phyloP scores from a whole-genome alignment of 2,113 vertebrate genomes.

The Lepisosteus osseus region DNA sequence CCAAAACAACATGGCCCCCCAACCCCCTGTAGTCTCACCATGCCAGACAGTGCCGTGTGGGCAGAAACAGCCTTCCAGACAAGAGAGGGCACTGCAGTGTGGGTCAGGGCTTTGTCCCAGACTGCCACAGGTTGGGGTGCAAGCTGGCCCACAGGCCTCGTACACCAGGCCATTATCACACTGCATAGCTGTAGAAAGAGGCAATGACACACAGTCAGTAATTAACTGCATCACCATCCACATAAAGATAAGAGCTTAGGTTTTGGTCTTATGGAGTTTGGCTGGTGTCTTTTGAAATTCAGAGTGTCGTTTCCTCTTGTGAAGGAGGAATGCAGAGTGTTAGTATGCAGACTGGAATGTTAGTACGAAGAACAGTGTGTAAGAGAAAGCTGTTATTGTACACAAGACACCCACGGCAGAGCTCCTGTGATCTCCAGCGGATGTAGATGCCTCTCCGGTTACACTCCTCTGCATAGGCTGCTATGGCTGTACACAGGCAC shows the following conservation, averaged over 20 bases:
- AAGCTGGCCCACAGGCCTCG: conserved; percentile 75
- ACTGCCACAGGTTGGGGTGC: conserved; percentile 64
- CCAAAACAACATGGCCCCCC: too few species aligned
- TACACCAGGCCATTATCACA: conserved; percentile 81
- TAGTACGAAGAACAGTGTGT: not conserved
- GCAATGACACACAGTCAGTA: not conserved
- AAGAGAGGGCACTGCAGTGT: conserved; percentile 61
- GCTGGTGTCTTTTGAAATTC: too few species aligned
- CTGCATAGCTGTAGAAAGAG: conserved; percentile 72
- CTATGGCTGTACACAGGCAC: conserved; percentile 84
- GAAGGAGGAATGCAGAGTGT: too few species aligned
- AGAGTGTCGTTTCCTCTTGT: too few species aligned
- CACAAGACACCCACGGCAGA: conserved; percentile 72
- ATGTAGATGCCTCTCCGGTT: conserved; percentile 64
- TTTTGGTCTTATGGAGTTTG: too few species aligned
- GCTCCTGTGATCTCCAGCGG: conserved; percentile 84
- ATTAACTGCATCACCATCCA: too few species aligned
- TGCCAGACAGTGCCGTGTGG: conserved; percentile 66
- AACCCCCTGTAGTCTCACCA: conserved; percentile 43
- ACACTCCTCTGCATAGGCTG: conserved; percentile 80
- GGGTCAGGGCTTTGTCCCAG: conserved; percentile 43
- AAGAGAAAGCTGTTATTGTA: too few species aligned
- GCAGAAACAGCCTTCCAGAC: conserved; percentile 89
- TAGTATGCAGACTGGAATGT: not conserved
- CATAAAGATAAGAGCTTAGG: too few species aligned